Evolutionary conservation across 2,113 vertebrate genomes (phyloP).

Genomic region (Neodontobutis hainanensis): DNA sequence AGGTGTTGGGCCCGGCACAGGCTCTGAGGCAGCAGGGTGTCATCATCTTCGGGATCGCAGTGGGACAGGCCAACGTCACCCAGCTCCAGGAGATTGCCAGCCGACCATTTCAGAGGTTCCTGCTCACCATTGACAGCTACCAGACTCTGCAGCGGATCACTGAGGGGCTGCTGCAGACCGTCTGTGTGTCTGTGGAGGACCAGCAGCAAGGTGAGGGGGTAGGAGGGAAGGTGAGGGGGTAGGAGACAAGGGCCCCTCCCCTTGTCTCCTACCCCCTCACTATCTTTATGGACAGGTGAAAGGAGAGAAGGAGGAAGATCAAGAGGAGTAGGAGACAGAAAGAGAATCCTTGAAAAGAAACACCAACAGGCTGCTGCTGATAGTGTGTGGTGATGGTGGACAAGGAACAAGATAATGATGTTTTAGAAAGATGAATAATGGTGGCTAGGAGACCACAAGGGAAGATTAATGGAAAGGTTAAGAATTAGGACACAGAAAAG

Average conservation of each 20-base stretch:
- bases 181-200: constrained; percentile 75
- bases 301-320: background rate
- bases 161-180: constrained; percentile 61
- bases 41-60: constrained; percentile 79
- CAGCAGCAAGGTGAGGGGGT: no score
- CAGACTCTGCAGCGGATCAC: constrained; percentile 69
- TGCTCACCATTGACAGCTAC: constrained; percentile 68
- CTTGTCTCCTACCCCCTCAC: no score
- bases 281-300: background rate
- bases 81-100: constrained; percentile 78
- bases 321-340: background rate
- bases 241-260: no score
- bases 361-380: no score
- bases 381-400: no score
- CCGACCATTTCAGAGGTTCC: constrained; percentile 75
- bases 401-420: no score
- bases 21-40: constrained; percentile 72
- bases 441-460: no score
- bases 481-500: no score
- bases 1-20: constrained; percentile 65
- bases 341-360: no score
- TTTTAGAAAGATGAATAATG: no score
- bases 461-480: no score
- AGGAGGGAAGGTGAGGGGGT: constrained; percentile 71
- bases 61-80: constrained; percentile 61